phyloP scores from a whole-genome alignment of 1,140 invertebrate species.

The Drosophila equinoxialis region DNA sequence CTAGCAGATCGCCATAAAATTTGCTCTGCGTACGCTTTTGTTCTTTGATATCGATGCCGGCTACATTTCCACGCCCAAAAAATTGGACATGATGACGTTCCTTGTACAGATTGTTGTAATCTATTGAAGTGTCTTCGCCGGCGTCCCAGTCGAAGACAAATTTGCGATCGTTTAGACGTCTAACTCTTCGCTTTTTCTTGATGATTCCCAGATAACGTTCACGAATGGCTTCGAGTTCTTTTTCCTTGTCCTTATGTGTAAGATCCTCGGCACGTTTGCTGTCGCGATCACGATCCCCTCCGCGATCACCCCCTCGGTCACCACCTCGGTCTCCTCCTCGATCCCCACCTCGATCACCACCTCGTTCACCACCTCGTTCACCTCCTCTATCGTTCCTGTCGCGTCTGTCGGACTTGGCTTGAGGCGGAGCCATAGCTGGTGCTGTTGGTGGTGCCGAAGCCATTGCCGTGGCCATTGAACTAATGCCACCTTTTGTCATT shows the following conservation, averaged over 20 bases:
- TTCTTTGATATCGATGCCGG: constrained; percentile 97
- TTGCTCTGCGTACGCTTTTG: constrained; percentile 99
- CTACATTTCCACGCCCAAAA: constrained; percentile 98
- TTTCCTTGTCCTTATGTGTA: constrained; percentile 93
- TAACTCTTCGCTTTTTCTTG: constrained; percentile 96
- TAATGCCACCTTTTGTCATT: constrained; percentile 24
- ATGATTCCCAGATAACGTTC: constrained; percentile 97
- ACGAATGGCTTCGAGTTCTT: constrained; percentile 95
- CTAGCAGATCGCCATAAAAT: constrained; percentile 98
- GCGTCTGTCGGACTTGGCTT: constrained; percentile 47
- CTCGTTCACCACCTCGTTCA: constrained; percentile 34
- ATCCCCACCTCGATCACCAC: constrained; percentile 76
- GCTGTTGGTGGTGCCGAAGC: constrained; percentile 52
- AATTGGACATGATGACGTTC: constrained; percentile 98
- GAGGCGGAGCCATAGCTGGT: constrained; percentile 45
- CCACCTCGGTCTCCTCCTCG: constrained; percentile 52
- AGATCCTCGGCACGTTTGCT: constrained; percentile 85
- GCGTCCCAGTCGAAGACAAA: constrained; percentile 99
- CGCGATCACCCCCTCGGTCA: constrained; percentile 74
- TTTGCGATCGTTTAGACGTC: constrained; percentile 98
- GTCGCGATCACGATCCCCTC: constrained; percentile 55
- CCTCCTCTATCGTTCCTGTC: constrained; percentile 42
- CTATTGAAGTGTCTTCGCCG: constrained; percentile 97
- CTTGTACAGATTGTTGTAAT: constrained; percentile 99
- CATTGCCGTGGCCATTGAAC: constrained; percentile 52